Evolutionary conservation across 2,113 vertebrate species (phyloP), one percentile per base, ranked within the genome.

Genomic region (Sterna hirundo): DNA sequence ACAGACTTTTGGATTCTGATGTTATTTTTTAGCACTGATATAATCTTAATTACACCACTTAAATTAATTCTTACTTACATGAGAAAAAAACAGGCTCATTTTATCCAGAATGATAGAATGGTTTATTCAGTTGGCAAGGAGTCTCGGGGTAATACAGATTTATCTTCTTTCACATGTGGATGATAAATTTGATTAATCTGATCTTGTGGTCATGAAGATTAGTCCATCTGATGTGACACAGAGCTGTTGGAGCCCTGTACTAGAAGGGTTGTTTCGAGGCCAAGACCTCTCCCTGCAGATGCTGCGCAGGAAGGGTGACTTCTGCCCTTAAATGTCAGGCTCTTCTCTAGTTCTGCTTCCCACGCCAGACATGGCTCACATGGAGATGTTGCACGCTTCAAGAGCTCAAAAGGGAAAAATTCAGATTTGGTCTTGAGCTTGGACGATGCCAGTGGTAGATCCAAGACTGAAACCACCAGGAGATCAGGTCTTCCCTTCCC

Each of bases 281-380:
- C 72, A 19, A 44, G 30, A 26, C 49, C 27, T 71, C 42, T 57
- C 88, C 22, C 13, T 49, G 88, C 55, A 40, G 79, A 47, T 26
- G 54, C 61, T 61, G 70, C 34, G 18, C 18, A 44, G 46, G 44
- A 11, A 3, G 2, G 19, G 54, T 29, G 55, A 11, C 62, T 76
- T 69, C 70, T 76, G 88, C 79, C 3, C 2, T 54, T 69, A 13
- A 40, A n/a, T 14, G 15, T 40, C 46, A 34, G 46, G 19, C 47
- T 61, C 47, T 52, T 54, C 54, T 32, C 69, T 58, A 16, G 60
- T 54, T 38, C 75, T 55, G 57, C 76, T 29, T 64, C 58, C 77
- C 26, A 8, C 36, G 3, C 17, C 1, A 36, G 52, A 5, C 18
- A 1, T 2, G 23, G 66, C 66, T n/a, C 49, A 18, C 2, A 1